A percentile compares a stretch with the other conserved stretches of the same genome.
These are phyloP conservation scores for Leptodactylus fuscus DNA, from an alignment of 2,113 vertebrate genomes.

Conservation along the genomic window DNA sequence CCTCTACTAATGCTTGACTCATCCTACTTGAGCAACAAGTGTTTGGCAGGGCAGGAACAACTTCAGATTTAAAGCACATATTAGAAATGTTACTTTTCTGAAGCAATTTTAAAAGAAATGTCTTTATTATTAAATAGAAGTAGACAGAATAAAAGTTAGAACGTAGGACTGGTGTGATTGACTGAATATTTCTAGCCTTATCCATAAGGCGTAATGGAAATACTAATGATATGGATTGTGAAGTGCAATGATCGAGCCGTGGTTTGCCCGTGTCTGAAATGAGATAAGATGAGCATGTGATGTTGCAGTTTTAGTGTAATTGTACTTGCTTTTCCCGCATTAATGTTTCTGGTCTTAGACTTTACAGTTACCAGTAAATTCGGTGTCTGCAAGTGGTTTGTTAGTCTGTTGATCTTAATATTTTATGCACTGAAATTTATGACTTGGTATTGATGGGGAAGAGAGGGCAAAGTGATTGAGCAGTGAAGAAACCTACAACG, in stretches of 20 bases:
- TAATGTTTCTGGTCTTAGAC: conserved; percentile 24
- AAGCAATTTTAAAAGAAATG: not conserved
- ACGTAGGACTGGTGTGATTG: not conserved
- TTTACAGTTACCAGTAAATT: conserved; percentile 55
- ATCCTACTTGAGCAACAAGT: too few species aligned
- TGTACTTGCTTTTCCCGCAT: conserved; percentile 46
- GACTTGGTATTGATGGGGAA: conserved; percentile 38
- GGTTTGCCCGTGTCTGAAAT: conserved; percentile 44
- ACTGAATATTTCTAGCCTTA: not conserved
- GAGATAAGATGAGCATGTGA: conserved; percentile 31
- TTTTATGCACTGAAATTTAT: conserved; percentile 55
- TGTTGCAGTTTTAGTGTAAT: conserved; percentile 39
- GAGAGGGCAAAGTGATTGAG: conserved; percentile 47
- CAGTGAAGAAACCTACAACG: conserved; percentile 11
- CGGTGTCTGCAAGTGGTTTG: conserved; percentile 46
- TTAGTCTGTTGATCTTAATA: conserved; percentile 50
- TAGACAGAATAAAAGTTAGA: not conserved
- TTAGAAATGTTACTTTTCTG: not conserved
- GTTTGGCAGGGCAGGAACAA: not conserved
- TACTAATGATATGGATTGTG: conserved; percentile 1
- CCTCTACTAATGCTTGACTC: too few species aligned
- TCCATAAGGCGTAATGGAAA: not conserved
- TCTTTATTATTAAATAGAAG: not conserved
- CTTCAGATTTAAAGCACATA: not conserved
- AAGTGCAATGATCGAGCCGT: conserved; percentile 23